Percentiles rank a stretch among this genome's conserved stretches.
Evolutionary conservation across 2,797 vertebrate genomes (phyloP).

Genomic region (Artibeus lituratus): DNA sequence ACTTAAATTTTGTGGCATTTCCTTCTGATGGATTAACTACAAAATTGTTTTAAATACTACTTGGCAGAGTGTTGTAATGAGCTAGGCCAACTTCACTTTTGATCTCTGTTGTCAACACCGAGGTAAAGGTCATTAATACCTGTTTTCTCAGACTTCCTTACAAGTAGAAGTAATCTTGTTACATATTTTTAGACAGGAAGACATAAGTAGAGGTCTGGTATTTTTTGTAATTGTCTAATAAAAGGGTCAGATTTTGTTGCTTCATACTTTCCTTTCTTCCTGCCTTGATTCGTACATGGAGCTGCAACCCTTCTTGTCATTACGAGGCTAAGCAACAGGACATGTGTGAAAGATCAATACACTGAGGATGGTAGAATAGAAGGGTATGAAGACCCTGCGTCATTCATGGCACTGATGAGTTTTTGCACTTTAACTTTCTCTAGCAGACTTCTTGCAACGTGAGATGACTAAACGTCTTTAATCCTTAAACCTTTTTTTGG

Average conservation of each 20-base stretch:
- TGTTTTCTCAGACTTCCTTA: neutral
- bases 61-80: neutral
- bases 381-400: neutral
- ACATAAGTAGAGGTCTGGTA: neutral
- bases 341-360: neutral
- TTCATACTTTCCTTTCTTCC: neutral
- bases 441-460: neutral
- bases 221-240: neutral
- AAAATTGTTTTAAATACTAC: neutral
- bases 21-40: neutral
- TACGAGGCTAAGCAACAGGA: neutral
- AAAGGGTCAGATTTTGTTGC: neutral
- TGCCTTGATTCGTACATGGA: neutral
- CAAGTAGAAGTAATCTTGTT: neutral
- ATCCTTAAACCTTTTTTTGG: neutral
- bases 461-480: neutral
- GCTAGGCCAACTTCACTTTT: neutral
- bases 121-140: neutral
- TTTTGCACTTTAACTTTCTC: neutral
- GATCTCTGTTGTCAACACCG: neutral
- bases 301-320: neutral
- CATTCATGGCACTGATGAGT: neutral
- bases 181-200: neutral
- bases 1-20: neutral
- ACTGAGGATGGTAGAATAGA: neutral